Evolutionary conservation across 2,888 invertebrate species (phyloP), one percentile per base, ranked within the genome.

Genomic region (Caenorhabditis macrosperma): DNA sequence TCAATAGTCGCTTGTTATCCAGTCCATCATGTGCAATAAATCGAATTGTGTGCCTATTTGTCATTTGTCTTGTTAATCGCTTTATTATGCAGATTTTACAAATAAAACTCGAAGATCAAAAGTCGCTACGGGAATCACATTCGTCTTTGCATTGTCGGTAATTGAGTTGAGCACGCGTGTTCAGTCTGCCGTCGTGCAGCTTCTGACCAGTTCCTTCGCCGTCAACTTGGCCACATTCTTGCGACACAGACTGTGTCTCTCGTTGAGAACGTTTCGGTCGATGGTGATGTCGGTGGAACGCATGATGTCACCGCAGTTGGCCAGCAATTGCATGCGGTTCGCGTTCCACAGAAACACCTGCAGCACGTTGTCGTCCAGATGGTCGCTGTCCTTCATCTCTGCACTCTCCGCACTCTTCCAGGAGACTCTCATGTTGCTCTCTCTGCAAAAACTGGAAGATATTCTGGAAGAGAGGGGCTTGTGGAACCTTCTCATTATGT

Each of bases 371-470:
- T 86, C 87, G 69, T 88, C 88, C 30, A 87, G 50, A 17, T 84
- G 83, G 63, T 88, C 88, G 24, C 85, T 77, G 55, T 88, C 88
- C 44, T 83, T 84, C 83, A 88, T 83, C 69, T 88, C 88, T 33
- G 84, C 78, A 46, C 86, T 84, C 64, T 88, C 88, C 3, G 87
- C 84, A 20, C 82, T 85, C 48, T 88, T 67, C 88, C 88, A 88
- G 9, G 83, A 82, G 5, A 88, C 82, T 50, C 87, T 67, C 81
- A 87, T 86, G 20, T 78, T 54, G 46, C 84, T 82, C 55, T 75
- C 77, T 71, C 54, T 79, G 78, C 46, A 83, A 74, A 48, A 20
- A 67, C 28, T 30, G 7, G 1, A n/a, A n/a, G n/a, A n/a, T n/a
- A n/a, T n/a, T n/a, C 15, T 7, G 9, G 22, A 20, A 9, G 22